Evolutionary conservation across 2,797 vertebrate species (phyloP).

Genomic region (Gymnothorax reevesii): DNA sequence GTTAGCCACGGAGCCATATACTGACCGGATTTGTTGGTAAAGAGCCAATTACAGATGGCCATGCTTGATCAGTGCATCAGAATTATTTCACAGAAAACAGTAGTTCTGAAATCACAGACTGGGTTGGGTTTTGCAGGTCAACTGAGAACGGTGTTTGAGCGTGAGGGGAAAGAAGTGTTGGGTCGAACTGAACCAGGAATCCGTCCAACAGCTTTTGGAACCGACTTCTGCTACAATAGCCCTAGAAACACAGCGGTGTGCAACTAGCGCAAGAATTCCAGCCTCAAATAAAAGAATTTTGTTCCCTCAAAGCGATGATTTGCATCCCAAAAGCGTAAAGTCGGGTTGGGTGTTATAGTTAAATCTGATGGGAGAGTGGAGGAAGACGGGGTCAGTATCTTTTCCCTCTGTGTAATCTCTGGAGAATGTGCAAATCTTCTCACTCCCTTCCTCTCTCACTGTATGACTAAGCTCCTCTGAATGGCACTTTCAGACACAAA

Average conservation of each 20-base stretch:
- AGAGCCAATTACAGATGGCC: constrained; percentile 44
- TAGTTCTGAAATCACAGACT: constrained; percentile 7
- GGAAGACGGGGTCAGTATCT: constrained; percentile 56
- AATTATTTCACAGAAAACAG: constrained; percentile 39
- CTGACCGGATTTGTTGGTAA: constrained; percentile 15
- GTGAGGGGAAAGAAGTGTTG: neutral
- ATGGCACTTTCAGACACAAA: constrained; percentile 28
- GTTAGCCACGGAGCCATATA: too few species aligned
- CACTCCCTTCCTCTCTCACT: constrained; percentile 35
- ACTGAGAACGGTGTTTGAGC: neutral
- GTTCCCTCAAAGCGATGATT: constrained; percentile 51
- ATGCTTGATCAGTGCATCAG: constrained; percentile 41
- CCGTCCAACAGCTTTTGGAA: neutral
- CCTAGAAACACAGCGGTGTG: constrained; percentile 47
- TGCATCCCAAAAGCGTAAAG: constrained; percentile 59
- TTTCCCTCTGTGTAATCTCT: constrained; percentile 66
- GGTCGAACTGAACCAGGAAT: constrained; percentile 7
- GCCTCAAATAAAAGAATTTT: constrained; percentile 43
- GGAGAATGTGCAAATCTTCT: constrained; percentile 67
- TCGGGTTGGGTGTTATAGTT: constrained; percentile 51
- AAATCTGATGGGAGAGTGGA: constrained; percentile 48
- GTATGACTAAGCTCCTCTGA: constrained; percentile 42
- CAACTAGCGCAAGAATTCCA: constrained; percentile 50
- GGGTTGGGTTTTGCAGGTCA: constrained; percentile 20
- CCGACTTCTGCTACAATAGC: constrained; percentile 37